These are phyloP conservation scores for Centrocercus urophasianus DNA, from an alignment of 2,113 vertebrate genomes.

Conservation along the genomic window DNA sequence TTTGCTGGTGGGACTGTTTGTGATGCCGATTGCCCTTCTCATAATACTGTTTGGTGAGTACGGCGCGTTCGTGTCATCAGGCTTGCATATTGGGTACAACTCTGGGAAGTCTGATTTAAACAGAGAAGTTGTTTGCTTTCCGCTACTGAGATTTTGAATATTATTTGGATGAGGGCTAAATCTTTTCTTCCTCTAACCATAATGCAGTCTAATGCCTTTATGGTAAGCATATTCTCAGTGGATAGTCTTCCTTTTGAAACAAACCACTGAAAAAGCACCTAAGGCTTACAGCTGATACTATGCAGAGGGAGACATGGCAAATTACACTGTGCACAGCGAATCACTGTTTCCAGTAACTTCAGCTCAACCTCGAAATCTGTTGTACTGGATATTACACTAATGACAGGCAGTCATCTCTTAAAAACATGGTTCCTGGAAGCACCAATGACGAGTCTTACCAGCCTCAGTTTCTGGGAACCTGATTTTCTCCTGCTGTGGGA, in stretches of 20 bases:
- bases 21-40: constrained; percentile 95
- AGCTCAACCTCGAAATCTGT: background rate
- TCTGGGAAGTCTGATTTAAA: background rate
- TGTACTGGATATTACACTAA: background rate
- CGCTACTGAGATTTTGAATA: background rate
- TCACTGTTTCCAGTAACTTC: background rate
- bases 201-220: background rate
- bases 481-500: background rate
- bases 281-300: background rate
- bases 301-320: background rate
- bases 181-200: background rate
- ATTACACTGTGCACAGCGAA: background rate
- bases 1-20: constrained; percentile 93
- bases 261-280: background rate
- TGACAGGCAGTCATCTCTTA: background rate
- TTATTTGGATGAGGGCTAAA: background rate
- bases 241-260: background rate
- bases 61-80: background rate
- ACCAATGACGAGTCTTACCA: background rate
- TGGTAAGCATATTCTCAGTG: background rate
- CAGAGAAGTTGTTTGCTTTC: background rate
- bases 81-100: background rate
- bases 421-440: background rate
- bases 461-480: background rate
- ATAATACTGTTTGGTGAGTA: constrained; percentile 92